phyloP scores from a whole-genome alignment of 1,140 invertebrate genomes.

The Arion vulgaris region DNA sequence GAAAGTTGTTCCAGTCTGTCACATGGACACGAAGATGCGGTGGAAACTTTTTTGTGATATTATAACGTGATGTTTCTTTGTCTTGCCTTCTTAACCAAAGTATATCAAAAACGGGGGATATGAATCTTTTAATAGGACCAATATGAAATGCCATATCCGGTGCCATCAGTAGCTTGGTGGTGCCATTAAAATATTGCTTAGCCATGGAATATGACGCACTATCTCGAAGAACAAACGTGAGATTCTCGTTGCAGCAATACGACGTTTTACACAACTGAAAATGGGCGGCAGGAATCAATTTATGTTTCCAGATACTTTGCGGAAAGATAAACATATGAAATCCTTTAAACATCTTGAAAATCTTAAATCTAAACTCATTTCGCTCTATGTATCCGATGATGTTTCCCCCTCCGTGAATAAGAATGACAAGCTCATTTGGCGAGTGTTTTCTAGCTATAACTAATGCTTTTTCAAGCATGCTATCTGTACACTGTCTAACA shows the following conservation, averaged over 20 bases:
- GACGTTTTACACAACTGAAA: slow-evolving; percentile 2
- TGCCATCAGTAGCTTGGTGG: slow-evolving; percentile 29
- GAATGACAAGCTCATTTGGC: slow-evolving; percentile 35
- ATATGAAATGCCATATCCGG: slow-evolving; percentile 48
- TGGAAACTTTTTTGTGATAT: not conserved
- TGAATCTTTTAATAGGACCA: slow-evolving; percentile 22
- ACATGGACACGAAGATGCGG: slow-evolving; percentile 20
- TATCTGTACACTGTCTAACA: not conserved
- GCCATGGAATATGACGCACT: slow-evolving; percentile 42
- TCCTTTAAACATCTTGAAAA: slow-evolving; percentile 32
- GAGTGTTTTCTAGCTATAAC: not conserved
- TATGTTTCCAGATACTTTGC: slow-evolving; percentile 44
- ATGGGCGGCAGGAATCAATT: not conserved
- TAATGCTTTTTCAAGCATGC: not conserved
- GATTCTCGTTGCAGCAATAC: slow-evolving; percentile 39
- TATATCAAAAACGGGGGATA: slow-evolving; percentile 39
- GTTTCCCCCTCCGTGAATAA: slow-evolving; percentile 51
- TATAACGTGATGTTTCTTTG: slow-evolving; percentile 36
- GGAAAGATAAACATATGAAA: slow-evolving; percentile 40
- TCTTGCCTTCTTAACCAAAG: slow-evolving; percentile 42
- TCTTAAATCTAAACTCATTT: slow-evolving; percentile 5
- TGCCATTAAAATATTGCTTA: slow-evolving; percentile 22
- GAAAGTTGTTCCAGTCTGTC: slow-evolving; percentile 29
- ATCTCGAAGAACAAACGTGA: slow-evolving; percentile 49
- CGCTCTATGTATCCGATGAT: slow-evolving; percentile 38